Evolutionary conservation across 1,140 invertebrate species (phyloP).

Genomic region (Drosophila nebulosa): DNA sequence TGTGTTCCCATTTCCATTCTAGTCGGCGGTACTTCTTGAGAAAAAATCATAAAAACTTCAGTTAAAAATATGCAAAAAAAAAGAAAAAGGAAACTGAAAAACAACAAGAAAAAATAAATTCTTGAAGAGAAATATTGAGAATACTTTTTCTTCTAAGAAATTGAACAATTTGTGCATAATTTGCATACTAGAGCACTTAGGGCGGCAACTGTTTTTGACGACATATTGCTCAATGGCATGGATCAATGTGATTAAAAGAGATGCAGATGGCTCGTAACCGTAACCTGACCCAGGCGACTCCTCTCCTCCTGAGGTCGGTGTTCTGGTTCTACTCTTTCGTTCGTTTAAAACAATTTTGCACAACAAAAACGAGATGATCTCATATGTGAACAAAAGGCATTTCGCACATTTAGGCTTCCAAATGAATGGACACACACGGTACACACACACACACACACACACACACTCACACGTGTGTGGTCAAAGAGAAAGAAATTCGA

Average conservation of each 20-base stretch:
- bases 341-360: conserved; percentile 32
- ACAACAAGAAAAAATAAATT: not conserved
- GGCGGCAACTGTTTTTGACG: conserved; percentile 77
- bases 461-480: conserved; percentile 35
- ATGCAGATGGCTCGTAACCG: conserved; percentile 36
- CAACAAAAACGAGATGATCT: conserved; percentile 72
- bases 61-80: conserved; percentile 40
- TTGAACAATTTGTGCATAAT: conserved; percentile 73
- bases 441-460: not conserved
- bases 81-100: conserved; percentile 5
- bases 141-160: conserved; percentile 56
- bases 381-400: conserved; percentile 61
- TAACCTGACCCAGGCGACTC: conserved; percentile 16
- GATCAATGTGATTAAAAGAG: conserved; percentile 54
- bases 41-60: conserved; percentile 71
- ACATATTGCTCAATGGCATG: conserved; percentile 75
- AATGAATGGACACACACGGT: conserved; percentile 49
- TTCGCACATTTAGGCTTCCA: conserved; percentile 71
- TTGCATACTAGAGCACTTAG: conserved; percentile 59
- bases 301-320: not conserved
- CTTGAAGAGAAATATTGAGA: conserved; percentile 8
- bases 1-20: not conserved
- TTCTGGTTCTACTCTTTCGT: conserved; percentile 55
- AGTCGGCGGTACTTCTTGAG: conserved; percentile 36
- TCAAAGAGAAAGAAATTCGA: conserved; percentile 17